phyloP scores from a whole-genome alignment of 2,113 vertebrate genomes.

The Phalacrocorax carbo region DNA sequence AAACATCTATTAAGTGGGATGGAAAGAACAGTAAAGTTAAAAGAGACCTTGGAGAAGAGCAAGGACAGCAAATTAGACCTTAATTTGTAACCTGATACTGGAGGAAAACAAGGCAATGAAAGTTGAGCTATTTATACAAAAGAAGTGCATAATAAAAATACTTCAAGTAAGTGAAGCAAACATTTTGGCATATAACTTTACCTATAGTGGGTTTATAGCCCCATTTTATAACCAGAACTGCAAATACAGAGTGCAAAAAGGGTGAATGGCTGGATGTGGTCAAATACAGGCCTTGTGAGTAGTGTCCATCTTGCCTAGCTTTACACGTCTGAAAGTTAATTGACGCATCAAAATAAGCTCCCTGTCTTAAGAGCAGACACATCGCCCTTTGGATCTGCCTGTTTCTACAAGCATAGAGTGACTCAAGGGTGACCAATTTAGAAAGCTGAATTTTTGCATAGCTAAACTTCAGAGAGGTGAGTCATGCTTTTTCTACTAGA shows the following conservation, averaged over 20 bases:
- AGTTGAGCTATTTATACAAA: neutral
- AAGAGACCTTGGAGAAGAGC: slow-evolving; percentile 22
- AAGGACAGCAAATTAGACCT: slow-evolving; percentile 33
- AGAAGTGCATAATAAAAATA: neutral
- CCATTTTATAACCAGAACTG: neutral
- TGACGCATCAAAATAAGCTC: neutral
- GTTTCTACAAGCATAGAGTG: neutral
- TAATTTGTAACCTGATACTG: slow-evolving; percentile 5
- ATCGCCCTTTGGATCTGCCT: neutral
- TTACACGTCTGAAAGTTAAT: neutral
- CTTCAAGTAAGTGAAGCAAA: neutral
- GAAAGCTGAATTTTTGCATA: neutral
- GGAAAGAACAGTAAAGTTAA: slow-evolving; percentile 10
- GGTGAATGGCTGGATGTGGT: neutral
- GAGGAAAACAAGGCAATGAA: neutral
- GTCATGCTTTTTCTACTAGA: neutral
- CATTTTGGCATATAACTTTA: neutral
- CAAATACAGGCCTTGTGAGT: neutral
- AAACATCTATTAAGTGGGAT: slow-evolving; percentile 9
- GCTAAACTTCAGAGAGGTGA: neutral
- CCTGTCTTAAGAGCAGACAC: neutral
- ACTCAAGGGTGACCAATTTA: neutral
- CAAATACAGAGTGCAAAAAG: neutral
- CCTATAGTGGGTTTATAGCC: neutral
- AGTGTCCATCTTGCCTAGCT: neutral